Base-by-base conservation (phyloP, 2,113 vertebrate species). In the Fukomys damarensis region DNA sequence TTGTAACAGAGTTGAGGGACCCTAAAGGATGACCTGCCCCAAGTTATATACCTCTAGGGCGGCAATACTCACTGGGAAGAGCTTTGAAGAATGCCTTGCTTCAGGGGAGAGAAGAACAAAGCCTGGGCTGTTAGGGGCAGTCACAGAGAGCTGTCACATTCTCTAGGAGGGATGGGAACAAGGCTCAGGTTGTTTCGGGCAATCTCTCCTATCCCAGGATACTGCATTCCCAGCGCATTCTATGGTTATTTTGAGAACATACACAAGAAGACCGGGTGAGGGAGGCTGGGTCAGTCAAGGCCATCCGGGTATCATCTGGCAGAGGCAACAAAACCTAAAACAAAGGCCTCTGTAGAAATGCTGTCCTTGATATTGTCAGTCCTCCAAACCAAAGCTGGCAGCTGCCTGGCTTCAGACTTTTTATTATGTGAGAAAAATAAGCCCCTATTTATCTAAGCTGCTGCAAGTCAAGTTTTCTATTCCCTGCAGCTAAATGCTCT, bases 391-490 rank as follows among this genome's bases (percentile, higher is more conserved):
- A 70, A 72, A 74, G 54, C 58, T 14, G 1, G 56, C 32, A 86
- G 86, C 70, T 43, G 38, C 38, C 70, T 87, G 66, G 41, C 86
- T 91, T 22, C 65, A 92, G 72, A 56, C 7, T 66, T 56, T 49
- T 43, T 86, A 38, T 38, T 46, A 52, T 20, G 90, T 54, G 88
- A 94, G 80, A 65, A 91, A 96, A 94, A 89, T n/a, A 91, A 79
- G 28, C 20, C 26, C 68, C 22, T 16, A 1, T 14, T 46, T 81
- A 43, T 49, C 35, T 20, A 72, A 88, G 82, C 5, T 35, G 43
- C 65, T 63, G 1, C 4, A 52, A 54, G 72, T 20, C 46, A 24
- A 54, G 16, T 5, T 94, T 88, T 81, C 32, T n/a, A 3, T 43
- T 86, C 30, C 52, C 22, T 11, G 6, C 2, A 49, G 79, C 65